These are phyloP conservation scores for Himalopsyche kuldschensis DNA, from an alignment of 2,888 invertebrate species.

Conservation along the genomic window DNA sequence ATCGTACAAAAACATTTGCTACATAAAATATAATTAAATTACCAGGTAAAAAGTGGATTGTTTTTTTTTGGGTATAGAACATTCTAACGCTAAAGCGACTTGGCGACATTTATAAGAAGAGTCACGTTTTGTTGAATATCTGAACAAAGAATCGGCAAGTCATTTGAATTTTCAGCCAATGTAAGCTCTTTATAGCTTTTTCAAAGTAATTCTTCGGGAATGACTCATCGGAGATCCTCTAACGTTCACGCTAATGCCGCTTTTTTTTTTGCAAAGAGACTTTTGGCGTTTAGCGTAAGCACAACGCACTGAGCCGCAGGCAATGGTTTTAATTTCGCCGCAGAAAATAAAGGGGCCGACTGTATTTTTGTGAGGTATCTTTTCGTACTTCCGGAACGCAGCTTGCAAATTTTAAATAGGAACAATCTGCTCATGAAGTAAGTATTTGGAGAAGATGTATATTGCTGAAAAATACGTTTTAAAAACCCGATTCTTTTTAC, in stretches of 20 bases:
- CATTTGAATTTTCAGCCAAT: neutral
- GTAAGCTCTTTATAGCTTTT: neutral
- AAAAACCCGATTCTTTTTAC: no score
- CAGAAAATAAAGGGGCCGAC: neutral
- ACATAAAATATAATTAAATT: no score
- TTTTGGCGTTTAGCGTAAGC: neutral
- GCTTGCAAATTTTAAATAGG: no score
- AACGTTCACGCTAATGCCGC: neutral
- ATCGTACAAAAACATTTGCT: no score
- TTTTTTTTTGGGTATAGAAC: neutral
- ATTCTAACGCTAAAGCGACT: neutral
- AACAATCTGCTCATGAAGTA: no score
- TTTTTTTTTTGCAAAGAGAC: neutral
- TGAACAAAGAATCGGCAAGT: constrained; percentile 6
- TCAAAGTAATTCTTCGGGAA: neutral
- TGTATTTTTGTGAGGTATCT: neutral
- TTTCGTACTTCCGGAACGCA: no score
- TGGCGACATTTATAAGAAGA: neutral
- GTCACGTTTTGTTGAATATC: constrained; percentile 16
- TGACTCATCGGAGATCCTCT: neutral
- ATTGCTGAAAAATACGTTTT: no score
- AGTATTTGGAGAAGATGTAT: no score
- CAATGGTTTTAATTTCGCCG: neutral
- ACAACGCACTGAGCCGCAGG: neutral
- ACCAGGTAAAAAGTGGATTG: no score